Evolutionary conservation across 2,113 vertebrate genomes (phyloP).

Genomic region (cattle (Bos taurus)): DNA sequence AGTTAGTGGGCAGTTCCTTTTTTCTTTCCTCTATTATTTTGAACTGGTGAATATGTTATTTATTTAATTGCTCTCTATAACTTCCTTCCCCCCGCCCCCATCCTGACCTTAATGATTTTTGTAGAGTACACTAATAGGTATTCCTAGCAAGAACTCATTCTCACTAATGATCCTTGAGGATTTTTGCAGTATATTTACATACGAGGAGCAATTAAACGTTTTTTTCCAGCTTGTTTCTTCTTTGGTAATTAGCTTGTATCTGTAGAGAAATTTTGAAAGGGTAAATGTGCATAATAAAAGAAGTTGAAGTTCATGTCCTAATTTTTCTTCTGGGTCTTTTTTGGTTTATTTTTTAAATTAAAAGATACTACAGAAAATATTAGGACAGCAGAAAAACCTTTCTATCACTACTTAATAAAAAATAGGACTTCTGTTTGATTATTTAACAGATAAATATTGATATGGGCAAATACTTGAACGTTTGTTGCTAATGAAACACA

Average conservation of each 20-base stretch:
- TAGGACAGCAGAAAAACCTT: neutral
- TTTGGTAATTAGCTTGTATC: neutral
- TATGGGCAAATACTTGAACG: neutral
- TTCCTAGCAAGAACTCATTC: neutral
- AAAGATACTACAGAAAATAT: neutral
- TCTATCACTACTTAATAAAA: neutral
- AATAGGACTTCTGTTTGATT: neutral
- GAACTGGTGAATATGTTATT: neutral
- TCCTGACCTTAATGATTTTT: neutral
- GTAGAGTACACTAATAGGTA: neutral
- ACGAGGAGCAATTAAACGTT: neutral
- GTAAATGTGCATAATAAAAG: neutral
- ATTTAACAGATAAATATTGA: neutral
- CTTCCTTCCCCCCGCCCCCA: fast-evolving
- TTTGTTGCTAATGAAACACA: neutral
- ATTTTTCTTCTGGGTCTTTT: neutral
- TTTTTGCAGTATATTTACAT: neutral
- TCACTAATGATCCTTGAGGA: neutral
- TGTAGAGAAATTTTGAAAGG: neutral
- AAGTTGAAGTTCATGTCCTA: neutral
- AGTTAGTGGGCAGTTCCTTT: neutral
- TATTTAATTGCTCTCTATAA: neutral
- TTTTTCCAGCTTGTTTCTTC: neutral
- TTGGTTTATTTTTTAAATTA: neutral
- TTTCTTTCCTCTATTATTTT: neutral